Evolutionary conservation across 2,113 vertebrate genomes (phyloP), one percentile per base, ranked within the genome.

Genomic region (Rhinogobius similis): DNA sequence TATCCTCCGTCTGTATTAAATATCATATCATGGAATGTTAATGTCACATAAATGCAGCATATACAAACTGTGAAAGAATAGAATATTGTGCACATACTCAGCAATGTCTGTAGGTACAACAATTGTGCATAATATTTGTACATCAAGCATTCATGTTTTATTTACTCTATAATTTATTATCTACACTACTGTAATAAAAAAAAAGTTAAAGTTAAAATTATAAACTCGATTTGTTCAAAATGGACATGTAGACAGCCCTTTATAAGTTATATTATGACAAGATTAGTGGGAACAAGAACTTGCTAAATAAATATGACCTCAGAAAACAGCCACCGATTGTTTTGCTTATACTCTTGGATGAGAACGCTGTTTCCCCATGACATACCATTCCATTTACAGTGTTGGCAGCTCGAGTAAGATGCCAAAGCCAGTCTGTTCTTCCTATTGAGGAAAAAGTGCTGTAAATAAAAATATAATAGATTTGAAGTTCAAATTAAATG

Each of bases 371-470:
- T 86, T 83, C 81, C 85, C 88, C 85, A 82, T 75, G 77, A 82
- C 86, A 97, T 95, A 93, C 95, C 95, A 93, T 93, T 94, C 95
- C 96, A 94, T 98, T 93, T 98, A 93, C 75, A 92, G 91, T 68
- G 89, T 90, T 92, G 91, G 76, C 87, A 84, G 91, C 90, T 77
- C 87, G 79, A 65, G 75, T 65, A 67, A 67, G 86, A 85, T 55
- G 76, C 70, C 73, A 81, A 65, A 73, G 72, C 59, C 77, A 81
- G 70, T 63, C 61, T 79, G 48, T 63, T 62, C 68, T 82, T 81
- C 87, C 87, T 85, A 86, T 77, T 88, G 81, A 59, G 88, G 84
- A 81, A 59, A 70, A 82, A 86, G 83, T 76, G 48, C 69, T 68
- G 68, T 58, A 39, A 29, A 70, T 44, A 67, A 82, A 67, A 55